Base-by-base conservation (phyloP, 1,140 invertebrate species). In the Xylocopa sonorina region DNA sequence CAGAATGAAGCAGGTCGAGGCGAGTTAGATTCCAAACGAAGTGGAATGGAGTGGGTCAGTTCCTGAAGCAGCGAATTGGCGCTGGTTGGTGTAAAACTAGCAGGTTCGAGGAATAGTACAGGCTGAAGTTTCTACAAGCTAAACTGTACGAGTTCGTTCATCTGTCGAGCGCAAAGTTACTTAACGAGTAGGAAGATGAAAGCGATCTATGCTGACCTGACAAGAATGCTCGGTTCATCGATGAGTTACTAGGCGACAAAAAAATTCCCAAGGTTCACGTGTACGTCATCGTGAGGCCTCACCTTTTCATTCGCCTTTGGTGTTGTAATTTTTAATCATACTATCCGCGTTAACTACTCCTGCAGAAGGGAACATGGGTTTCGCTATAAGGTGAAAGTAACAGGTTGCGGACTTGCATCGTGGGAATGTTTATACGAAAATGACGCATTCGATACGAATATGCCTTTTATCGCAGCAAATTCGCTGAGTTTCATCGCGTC, bases 321-420 rank as follows among this genome's bases (percentile, higher is more conserved):
- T 62, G 68, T 57, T 46, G 57, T 46, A 60, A 73, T 73, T 72
- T 72, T 78, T 78, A 63, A 78, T 71, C 46, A 29, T 38, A 48
- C 6, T 48, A 51, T 73, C 57, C 60, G 50, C 60, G 58, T 16
- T 34, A 66, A 21, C 32, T 9, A 16, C 55, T 67, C 62, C 24
- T 74, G 27, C 43, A 74, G n/a, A 38, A 16, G 72, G 38, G 60
- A 64, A 63, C 5, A 46, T 29, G 27, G 50, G 29, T 48, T 38
- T 55, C 38, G 38, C 41, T 38, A 10, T 2, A 68, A 10, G 6
- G 67, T 78, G 75, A 78, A 78, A 78, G 75, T 78, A 78, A 78
- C 51, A 27, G 74, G 29, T 68, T 51, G 50, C 21, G n/a, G 16
- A 27, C 38, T 53, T 34, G 12, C 27, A 3, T 27, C 62, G 50